Base-by-base conservation (phyloP, 1,140 invertebrate genomes). In the Rhizoglyphus robini region DNA sequence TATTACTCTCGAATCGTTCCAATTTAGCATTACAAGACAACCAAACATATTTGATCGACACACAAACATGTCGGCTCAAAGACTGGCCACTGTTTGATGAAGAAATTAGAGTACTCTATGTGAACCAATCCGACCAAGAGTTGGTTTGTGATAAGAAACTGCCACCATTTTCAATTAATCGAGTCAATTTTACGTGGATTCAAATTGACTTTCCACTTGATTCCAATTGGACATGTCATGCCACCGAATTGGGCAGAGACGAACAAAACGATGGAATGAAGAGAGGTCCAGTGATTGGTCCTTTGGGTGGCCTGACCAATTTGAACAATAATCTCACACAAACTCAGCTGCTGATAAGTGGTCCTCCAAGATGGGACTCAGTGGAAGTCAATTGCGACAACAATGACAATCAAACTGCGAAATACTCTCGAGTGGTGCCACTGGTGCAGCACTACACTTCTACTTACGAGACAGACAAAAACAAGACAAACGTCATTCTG, bases 51-150 rank as follows among this genome's bases (percentile, higher is more conserved):
- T 32, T 54, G 23, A 54, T 54, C 20, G 31, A 54, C 20, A 8
- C 51, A 15, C 31, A 8, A 8, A 54, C 20, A 11, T 54, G 51
- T 54, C 8, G 23, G 23, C 8, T 54, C 8, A 8, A 8, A 5
- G 51, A 54, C 20, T 54, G 51, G 51, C 51, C 51, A 32, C 20
- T 54, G 51, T 54, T 54, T 54, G 51, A 54, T 32, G 8, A 8
- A 11, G 51, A 54, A 54, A 54, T 20, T 8, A 27, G 15, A 32
- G 15, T 32, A 11, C 20, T 54, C 8, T 54, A 27, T 54, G 20
- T 8, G 23, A 54, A 54, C 20, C 8, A 11, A 23, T 25, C 23
- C 8, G 8, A 5, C 23, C 8, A 27, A 27, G 51, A 54, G 23
- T 54, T 54, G 8, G 8, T 15, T 32, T 54, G 51, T 20, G 20